phyloP scores from a whole-genome alignment of 2,113 vertebrate genomes.

The Psilopogon haemacephalus region DNA sequence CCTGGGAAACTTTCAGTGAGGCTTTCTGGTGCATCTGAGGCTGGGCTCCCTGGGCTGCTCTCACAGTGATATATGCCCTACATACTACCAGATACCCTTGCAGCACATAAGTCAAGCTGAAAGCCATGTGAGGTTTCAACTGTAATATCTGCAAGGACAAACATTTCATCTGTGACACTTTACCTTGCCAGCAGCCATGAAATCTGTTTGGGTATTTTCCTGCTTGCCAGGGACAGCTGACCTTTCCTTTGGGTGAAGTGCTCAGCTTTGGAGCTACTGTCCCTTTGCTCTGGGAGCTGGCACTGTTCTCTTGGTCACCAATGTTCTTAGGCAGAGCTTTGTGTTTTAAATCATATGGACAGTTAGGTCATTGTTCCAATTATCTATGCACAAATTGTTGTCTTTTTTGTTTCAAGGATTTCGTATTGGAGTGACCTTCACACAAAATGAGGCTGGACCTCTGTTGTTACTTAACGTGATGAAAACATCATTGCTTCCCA shows the following conservation, averaged over 20 bases:
- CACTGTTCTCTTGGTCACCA: background rate
- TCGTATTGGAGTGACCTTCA: background rate
- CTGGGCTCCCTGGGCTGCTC: background rate
- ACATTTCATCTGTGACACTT: background rate
- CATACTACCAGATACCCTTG: background rate
- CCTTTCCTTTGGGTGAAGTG: slow-evolving; percentile 15
- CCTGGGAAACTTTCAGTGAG: background rate
- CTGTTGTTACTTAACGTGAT: background rate
- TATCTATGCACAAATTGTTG: background rate
- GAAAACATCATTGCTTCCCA: background rate
- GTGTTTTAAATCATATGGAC: slow-evolving; percentile 1
- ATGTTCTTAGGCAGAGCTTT: background rate
- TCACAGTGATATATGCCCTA: background rate
- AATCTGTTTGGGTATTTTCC: slow-evolving; percentile 17
- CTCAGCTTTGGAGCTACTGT: background rate
- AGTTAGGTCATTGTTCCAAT: background rate
- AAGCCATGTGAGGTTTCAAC: background rate
- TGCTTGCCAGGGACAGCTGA: slow-evolving; percentile 29
- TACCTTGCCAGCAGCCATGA: slow-evolving; percentile 1
- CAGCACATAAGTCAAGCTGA: background rate
- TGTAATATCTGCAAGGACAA: background rate
- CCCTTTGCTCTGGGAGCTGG: background rate
- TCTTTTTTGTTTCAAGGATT: background rate
- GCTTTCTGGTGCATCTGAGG: background rate
- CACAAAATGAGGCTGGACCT: background rate